Percentiles rank a stretch among this genome's conserved stretches.
phyloP scores from a whole-genome alignment of 2,888 invertebrate species.

The Stomorhina lunata region DNA sequence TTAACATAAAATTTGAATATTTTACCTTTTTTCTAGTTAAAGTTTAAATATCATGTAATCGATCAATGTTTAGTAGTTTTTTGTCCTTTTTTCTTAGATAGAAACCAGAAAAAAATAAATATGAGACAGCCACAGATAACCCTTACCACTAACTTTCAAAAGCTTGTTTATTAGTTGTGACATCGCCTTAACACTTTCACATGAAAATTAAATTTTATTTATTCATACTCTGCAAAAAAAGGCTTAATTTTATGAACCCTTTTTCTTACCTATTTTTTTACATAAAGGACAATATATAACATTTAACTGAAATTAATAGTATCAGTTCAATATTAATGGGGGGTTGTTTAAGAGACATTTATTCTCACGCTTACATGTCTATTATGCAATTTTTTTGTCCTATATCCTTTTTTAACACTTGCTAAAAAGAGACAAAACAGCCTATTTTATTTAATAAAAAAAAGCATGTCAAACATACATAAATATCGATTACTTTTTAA shows the following conservation, averaged over 20 bases:
- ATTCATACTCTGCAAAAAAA: background rate
- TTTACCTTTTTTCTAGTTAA: background rate
- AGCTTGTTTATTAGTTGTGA: slow-evolving; percentile 36
- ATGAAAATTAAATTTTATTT: slow-evolving; percentile 45
- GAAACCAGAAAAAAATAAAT: background rate
- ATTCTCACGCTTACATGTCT: background rate
- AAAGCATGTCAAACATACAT: slow-evolving; percentile 3
- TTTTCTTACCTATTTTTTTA: background rate
- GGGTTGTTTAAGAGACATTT: no score
- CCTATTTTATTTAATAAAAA: slow-evolving; percentile 23
- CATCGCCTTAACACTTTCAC: slow-evolving; percentile 43
- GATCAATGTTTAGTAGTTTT: slow-evolving; percentile 37
- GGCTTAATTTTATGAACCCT: slow-evolving; percentile 10
- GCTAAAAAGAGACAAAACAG: background rate
- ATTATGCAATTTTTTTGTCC: background rate
- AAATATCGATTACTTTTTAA: slow-evolving; percentile 18
- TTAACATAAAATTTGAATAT: background rate
- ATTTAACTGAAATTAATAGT: no score
- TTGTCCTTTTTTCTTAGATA: background rate
- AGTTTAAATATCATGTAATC: slow-evolving; percentile 19
- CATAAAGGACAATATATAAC: no score
- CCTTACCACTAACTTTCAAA: background rate
- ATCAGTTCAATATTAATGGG: background rate
- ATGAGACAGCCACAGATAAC: background rate
- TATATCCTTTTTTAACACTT: background rate